Conservation (phyloP, 2,888 invertebrate genomes). For the Argyra leucocephala region DNA sequence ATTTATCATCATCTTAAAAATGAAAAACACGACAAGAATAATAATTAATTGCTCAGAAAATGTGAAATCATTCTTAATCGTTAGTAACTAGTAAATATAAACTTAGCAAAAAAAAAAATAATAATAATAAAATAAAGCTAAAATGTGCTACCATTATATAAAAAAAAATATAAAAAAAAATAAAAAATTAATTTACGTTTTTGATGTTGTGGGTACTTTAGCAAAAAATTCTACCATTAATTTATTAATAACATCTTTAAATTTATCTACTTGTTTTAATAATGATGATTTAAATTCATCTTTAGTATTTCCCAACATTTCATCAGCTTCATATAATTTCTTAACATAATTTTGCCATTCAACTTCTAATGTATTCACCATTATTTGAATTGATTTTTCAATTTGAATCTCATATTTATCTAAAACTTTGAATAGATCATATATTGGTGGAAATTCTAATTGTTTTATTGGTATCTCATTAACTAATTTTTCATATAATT, state of each 20-base stretch:
- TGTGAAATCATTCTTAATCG: no score
- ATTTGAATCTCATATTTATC: conserved; percentile 67
- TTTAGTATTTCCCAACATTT: conserved; percentile 61
- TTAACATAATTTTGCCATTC: conserved; percentile 63
- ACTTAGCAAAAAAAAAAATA: conserved; percentile 6
- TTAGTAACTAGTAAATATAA: no score
- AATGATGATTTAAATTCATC: conserved; percentile 63
- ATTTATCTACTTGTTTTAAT: conserved; percentile 59
- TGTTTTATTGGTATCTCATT: conserved; percentile 56
- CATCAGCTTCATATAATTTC: conserved; percentile 60
- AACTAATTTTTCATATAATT: conserved; percentile 58
- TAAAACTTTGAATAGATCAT: conserved; percentile 62
- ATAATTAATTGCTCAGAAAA: no score
- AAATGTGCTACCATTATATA: background rate
- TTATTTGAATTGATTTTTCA: conserved; percentile 34
- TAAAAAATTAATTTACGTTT: conserved; percentile 39
- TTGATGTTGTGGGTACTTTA: conserved; percentile 56
- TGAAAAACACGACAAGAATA: no score
- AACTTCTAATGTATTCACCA: conserved; percentile 30
- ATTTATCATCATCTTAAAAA: no score
- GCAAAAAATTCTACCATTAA: conserved; percentile 62
- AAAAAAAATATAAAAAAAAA: conserved; percentile 16
- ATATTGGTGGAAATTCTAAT: conserved; percentile 62
- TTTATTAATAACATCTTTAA: conserved; percentile 58
- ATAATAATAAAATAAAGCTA: conserved; percentile 14